phyloP scores from a whole-genome alignment of 2,888 invertebrate species.

The Lasioglossum leucozonium region DNA sequence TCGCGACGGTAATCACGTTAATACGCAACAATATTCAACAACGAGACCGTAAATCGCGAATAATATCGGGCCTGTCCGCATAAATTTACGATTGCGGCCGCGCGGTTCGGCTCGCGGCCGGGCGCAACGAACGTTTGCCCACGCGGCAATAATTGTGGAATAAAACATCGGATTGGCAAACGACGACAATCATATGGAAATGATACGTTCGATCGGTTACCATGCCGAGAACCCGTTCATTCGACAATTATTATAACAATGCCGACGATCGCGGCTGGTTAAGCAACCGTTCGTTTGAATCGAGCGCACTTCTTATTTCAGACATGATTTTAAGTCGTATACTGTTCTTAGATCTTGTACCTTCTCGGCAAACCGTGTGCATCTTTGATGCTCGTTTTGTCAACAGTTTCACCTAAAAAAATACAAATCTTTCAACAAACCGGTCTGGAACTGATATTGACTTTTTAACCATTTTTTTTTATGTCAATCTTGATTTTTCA shows the following conservation, averaged over 20 bases:
- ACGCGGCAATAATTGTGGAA: constrained; percentile 34
- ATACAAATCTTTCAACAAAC: too few relatives aligned
- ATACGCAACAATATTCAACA: constrained; percentile 41
- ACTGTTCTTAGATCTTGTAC: not conserved
- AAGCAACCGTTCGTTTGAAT: not conserved
- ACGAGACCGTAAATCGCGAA: constrained; percentile 44
- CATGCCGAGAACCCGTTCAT: not conserved
- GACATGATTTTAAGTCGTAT: not conserved
- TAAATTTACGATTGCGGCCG: constrained; percentile 33
- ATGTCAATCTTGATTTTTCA: too few relatives aligned
- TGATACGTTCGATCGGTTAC: constrained; percentile 31
- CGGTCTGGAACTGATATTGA: too few relatives aligned
- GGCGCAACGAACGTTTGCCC: constrained; percentile 40
- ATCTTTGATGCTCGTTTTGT: too few relatives aligned
- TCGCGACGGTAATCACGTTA: constrained; percentile 36
- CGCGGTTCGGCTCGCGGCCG: constrained; percentile 23
- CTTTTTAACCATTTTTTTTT: too few relatives aligned
- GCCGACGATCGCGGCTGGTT: not conserved
- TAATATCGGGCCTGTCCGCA: constrained; percentile 29
- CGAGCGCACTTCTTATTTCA: not conserved
- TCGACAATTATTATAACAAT: constrained; percentile 21
- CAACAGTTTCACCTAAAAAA: too few relatives aligned
- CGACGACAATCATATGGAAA: constrained; percentile 35
- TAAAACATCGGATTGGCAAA: constrained; percentile 37
- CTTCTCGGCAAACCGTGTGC: not conserved